These are phyloP conservation scores for Pocillopora grandis DNA, from an alignment of 92 coral and sea anemone species.

Conservation along the genomic window DNA sequence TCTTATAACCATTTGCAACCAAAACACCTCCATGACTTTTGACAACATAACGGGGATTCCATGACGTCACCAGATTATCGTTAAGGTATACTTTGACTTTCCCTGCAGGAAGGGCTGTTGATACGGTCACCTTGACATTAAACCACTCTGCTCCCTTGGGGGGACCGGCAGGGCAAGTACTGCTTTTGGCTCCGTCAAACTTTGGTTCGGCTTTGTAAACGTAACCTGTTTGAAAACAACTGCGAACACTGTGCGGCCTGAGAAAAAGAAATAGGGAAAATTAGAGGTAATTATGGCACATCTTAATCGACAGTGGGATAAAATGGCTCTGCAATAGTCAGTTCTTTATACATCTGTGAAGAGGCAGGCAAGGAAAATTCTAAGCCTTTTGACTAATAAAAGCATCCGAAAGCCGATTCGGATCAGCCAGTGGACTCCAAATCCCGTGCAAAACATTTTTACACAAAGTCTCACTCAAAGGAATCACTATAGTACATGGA, in stretches of 20 bases:
- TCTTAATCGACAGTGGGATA: too few relatives aligned
- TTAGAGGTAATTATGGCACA: neutral
- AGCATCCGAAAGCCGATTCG: too few relatives aligned
- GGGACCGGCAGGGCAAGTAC: constrained; percentile 54
- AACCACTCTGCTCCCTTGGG: constrained; percentile 69
- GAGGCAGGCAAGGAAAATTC: too few relatives aligned
- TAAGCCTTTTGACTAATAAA: too few relatives aligned
- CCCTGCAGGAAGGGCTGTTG: constrained; percentile 16
- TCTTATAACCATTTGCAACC: constrained; percentile 79
- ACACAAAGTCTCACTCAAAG: too few relatives aligned
- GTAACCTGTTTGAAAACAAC: constrained; percentile 72
- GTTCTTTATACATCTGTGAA: too few relatives aligned
- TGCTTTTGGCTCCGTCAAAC: constrained; percentile 28
- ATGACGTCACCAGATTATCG: constrained; percentile 29
- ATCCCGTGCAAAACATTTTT: too few relatives aligned
- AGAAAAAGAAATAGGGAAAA: neutral
- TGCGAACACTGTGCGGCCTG: constrained; percentile 56
- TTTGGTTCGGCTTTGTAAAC: constrained; percentile 47
- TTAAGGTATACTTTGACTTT: constrained; percentile 45
- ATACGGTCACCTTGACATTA: constrained; percentile 36
- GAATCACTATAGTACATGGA: too few relatives aligned
- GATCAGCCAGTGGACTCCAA: too few relatives aligned
- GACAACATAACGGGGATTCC: constrained; percentile 49
- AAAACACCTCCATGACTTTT: constrained; percentile 65
- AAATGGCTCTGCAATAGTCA: too few relatives aligned